Conservation (phyloP, 92 coral and sea anemone species). For the Ricordea florida region DNA sequence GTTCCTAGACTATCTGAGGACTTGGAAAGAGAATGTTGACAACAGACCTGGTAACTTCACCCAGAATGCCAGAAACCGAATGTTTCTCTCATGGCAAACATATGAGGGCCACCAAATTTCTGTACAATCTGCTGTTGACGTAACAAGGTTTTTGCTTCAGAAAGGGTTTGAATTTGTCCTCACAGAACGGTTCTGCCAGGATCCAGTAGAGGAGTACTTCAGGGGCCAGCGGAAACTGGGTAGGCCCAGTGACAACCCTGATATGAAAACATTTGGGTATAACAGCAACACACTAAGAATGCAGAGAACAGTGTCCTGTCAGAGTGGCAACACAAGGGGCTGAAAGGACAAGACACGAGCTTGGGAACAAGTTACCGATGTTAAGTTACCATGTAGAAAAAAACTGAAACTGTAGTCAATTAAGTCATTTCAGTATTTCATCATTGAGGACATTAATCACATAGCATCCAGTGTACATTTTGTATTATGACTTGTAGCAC, state of each 20-base stretch:
- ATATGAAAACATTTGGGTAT: slow-evolving; percentile 37
- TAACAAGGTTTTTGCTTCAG: slow-evolving; percentile 33
- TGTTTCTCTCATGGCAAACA: slow-evolving; percentile 62
- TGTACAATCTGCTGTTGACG: slow-evolving; percentile 27
- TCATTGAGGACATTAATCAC: too few species aligned
- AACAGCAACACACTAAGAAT: slow-evolving; percentile 44
- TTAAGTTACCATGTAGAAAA: background rate
- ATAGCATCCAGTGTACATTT: too few species aligned
- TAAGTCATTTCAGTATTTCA: too few species aligned
- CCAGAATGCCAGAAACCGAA: slow-evolving; percentile 35
- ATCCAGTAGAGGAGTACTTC: slow-evolving; percentile 21
- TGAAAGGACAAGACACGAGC: slow-evolving; percentile 38
- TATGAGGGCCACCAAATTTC: slow-evolving; percentile 53
- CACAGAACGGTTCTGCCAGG: slow-evolving; percentile 50
- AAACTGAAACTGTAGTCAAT: background rate
- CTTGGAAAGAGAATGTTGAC: slow-evolving; percentile 35
- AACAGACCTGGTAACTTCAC: slow-evolving; percentile 50
- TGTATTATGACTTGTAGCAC: too few species aligned
- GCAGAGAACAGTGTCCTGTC: slow-evolving; percentile 41
- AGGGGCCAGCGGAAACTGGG: slow-evolving; percentile 36
- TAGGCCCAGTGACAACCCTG: slow-evolving; percentile 53
- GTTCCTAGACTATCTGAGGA: slow-evolving; percentile 42
- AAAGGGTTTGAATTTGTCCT: slow-evolving; percentile 50
- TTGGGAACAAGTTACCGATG: slow-evolving; percentile 21
- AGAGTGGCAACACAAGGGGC: slow-evolving; percentile 54